phyloP scores from a whole-genome alignment of 1,140 invertebrate genomes.

The Leguminivora glycinivorella region DNA sequence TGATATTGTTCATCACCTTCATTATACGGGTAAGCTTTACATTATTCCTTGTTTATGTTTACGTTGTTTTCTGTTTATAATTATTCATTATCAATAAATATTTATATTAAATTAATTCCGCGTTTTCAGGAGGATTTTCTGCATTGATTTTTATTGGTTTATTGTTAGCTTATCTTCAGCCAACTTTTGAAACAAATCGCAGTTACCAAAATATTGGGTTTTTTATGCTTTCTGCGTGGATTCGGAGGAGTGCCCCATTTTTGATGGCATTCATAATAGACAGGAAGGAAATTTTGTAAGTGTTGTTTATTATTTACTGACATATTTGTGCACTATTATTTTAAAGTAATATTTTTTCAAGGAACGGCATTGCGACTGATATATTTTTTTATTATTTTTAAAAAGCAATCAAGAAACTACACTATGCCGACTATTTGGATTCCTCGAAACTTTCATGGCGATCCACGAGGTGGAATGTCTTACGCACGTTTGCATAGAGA shows the following conservation, averaged over 20 bases:
- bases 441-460: slow-evolving; percentile 62
- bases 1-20: not conserved
- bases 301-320: not conserved
- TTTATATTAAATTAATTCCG: not conserved
- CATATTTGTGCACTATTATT: not conserved
- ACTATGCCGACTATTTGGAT: slow-evolving; percentile 55
- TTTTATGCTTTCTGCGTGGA: slow-evolving; percentile 15
- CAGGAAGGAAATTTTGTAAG: slow-evolving; percentile 2
- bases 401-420: slow-evolving; percentile 29
- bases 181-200: slow-evolving; percentile 2
- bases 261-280: not conserved
- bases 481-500: slow-evolving; percentile 65
- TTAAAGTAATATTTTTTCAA: not conserved
- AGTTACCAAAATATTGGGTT: slow-evolving; percentile 13
- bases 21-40: not conserved
- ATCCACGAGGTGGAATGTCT: slow-evolving; percentile 66
- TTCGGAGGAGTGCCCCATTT: not conserved
- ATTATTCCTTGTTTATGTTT: not conserved
- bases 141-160: not conserved
- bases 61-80: no score
- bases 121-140: slow-evolving; percentile 5
- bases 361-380: not conserved
- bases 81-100: no score
- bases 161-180: slow-evolving; percentile 2
- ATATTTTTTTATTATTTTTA: not conserved